Evolutionary conservation across 2,888 invertebrate genomes (phyloP).

Genomic region (Odontomyia ornata): DNA sequence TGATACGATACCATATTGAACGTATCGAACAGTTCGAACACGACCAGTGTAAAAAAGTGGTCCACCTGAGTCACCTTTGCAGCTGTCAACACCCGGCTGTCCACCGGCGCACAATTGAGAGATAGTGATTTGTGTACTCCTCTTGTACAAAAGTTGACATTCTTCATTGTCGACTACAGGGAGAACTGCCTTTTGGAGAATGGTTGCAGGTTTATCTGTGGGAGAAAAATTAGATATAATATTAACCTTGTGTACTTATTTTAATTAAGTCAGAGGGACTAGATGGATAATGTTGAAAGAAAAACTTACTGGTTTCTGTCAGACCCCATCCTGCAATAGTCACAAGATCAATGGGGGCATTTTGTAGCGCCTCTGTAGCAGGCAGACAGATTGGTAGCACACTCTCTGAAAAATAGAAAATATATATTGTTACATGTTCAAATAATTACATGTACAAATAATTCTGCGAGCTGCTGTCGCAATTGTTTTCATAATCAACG

Average conservation of each 20-base stretch:
- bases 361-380: slow-evolving; percentile 57
- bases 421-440: no score
- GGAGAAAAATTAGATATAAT: neutral
- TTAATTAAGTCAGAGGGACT: neutral
- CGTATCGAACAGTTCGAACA: slow-evolving; percentile 51
- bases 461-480: no score
- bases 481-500: no score
- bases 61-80: slow-evolving; percentile 54
- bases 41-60: slow-evolving; percentile 51
- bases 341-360: slow-evolving; percentile 58
- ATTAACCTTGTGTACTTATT: no score
- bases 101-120: slow-evolving; percentile 70
- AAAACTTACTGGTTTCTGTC: slow-evolving; percentile 61
- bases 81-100: slow-evolving; percentile 48
- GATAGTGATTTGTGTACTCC: slow-evolving; percentile 52
- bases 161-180: slow-evolving; percentile 57
- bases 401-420: slow-evolving; percentile 22
- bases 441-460: no score
- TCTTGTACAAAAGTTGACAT: slow-evolving; percentile 58
- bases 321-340: slow-evolving; percentile 70
- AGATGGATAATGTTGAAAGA: slow-evolving; percentile 7
- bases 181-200: slow-evolving; percentile 60
- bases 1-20: slow-evolving; percentile 70
- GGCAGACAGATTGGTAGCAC: slow-evolving; percentile 65
- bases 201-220: slow-evolving; percentile 41